Percentiles rank a stretch among this genome's conserved stretches.
phyloP scores from a whole-genome alignment of 2,888 invertebrate genomes.

The Drosophila emarginata region DNA sequence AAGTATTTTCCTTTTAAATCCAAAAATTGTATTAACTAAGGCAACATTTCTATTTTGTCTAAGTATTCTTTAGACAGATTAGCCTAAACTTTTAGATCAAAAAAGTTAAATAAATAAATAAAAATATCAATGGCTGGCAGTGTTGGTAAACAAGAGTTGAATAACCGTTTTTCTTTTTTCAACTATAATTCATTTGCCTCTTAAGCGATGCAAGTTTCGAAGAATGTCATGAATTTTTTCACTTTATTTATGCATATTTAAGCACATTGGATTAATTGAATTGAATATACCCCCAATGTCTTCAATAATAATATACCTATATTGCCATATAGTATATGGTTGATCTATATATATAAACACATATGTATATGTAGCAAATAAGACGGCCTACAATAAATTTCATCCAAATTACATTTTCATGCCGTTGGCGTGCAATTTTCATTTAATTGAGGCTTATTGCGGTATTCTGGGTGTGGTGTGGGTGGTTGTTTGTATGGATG shows the following conservation, averaged over 20 bases:
- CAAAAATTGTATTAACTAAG: too few species aligned
- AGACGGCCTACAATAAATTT: constrained; percentile 66
- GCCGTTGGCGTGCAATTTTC: constrained; percentile 58
- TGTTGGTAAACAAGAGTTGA: neutral
- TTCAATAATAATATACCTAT: constrained; percentile 18
- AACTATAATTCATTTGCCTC: neutral
- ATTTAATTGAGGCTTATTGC: constrained; percentile 72
- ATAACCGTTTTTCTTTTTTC: neutral
- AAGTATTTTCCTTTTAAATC: too few species aligned
- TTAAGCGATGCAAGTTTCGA: neutral
- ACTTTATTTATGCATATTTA: neutral
- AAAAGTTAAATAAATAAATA: neutral
- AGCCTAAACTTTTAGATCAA: neutral
- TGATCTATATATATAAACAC: constrained; percentile 28
- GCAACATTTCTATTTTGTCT: neutral
- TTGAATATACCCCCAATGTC: constrained; percentile 4
- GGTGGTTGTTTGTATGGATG: constrained; percentile 25
- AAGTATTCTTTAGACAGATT: neutral
- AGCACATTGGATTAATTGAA: constrained; percentile 1
- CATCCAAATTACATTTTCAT: constrained; percentile 56
- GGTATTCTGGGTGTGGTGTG: constrained; percentile 44
- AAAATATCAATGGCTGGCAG: neutral
- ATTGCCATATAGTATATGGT: constrained; percentile 5
- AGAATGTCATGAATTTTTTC: neutral
- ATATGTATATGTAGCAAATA: constrained; percentile 23